phyloP scores from a whole-genome alignment of 2,888 invertebrate species.

The Dusona sp. region DNA sequence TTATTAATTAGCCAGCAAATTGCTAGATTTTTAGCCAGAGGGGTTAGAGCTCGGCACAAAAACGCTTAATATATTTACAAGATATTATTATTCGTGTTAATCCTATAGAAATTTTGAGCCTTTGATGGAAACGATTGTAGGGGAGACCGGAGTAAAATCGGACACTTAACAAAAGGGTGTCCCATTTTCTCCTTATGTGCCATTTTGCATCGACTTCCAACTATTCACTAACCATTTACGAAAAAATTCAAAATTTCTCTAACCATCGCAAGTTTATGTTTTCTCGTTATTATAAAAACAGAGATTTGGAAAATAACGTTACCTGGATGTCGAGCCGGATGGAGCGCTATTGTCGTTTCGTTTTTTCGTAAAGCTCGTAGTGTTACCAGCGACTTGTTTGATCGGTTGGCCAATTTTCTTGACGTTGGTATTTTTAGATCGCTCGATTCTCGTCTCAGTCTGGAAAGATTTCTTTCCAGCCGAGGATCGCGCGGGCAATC shows the following conservation, averaged over 20 bases:
- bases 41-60: conserved; percentile 57
- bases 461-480: conserved; percentile 83
- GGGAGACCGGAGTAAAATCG: not conserved
- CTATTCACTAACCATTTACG: not conserved
- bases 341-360: conserved; percentile 75
- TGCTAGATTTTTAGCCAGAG: conserved; percentile 48
- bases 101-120: not conserved
- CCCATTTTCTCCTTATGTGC: not conserved
- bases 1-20: conserved; percentile 54
- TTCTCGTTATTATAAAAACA: not conserved
- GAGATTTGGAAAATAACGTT: conserved; percentile 50
- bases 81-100: conserved; percentile 32
- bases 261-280: not conserved
- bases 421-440: conserved; percentile 77
- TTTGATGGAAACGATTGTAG: not conserved
- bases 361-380: conserved; percentile 74
- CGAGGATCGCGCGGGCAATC: conserved; percentile 75
- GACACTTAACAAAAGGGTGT: not conserved
- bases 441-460: conserved; percentile 79
- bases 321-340: conserved; percentile 75
- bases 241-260: not conserved
- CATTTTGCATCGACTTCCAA: not conserved
- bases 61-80: conserved; percentile 45
- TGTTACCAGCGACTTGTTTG: conserved; percentile 61
- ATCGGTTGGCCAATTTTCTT: conserved; percentile 72